Base-by-base conservation (phyloP, 2,797 vertebrate species). In the Pipistrellus nathusii region DNA sequence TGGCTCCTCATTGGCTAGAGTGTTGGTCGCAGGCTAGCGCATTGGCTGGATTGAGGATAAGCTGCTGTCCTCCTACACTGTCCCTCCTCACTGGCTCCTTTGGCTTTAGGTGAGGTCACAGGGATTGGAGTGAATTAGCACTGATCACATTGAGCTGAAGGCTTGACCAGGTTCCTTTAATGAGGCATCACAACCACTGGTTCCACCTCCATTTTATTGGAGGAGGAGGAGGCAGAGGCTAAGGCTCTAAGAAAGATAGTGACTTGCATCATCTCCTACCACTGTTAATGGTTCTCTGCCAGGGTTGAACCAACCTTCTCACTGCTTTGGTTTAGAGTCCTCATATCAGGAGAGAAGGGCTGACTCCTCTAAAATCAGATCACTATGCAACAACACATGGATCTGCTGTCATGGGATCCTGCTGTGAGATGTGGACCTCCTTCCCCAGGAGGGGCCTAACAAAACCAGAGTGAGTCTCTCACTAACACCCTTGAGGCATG, bases 51-150 rank as follows among this genome's bases (percentile, higher is more conserved):
- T 17, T 46, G 25, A 80, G 51, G 51, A 75, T 93, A 83, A 93
- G 35, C 75, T 41, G 64, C 85, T 83, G 38, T n/a, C 23, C 73
- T 66, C 78, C 27, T 71, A 46, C 41, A 12, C 15, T 77, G 35
- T 77, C 32, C 77, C 75, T 89, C 27, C 71, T 51, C 46, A 14
- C 20, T 77, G 35, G 59, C 72, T 92, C 20, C 69, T 95, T 57
- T 95, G 91, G 77, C 71, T 38, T 93, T 90, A n/a, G 8, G n/a
- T 72, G 82, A 97, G 85, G 85, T 91, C 82, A 86, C 48, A 93
- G 68, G 77, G 32, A 92, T 27, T 84, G 23, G 48, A 92, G 32
- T 6, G 4, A 87, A 68, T 55, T 51, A 93, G 44, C 80, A 71
- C 12, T 93, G 71, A 88, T 9, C 80, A 44, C 73, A 41, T 41